phyloP scores from a whole-genome alignment of 2,113 vertebrate genomes.

The Lepus europaeus region DNA sequence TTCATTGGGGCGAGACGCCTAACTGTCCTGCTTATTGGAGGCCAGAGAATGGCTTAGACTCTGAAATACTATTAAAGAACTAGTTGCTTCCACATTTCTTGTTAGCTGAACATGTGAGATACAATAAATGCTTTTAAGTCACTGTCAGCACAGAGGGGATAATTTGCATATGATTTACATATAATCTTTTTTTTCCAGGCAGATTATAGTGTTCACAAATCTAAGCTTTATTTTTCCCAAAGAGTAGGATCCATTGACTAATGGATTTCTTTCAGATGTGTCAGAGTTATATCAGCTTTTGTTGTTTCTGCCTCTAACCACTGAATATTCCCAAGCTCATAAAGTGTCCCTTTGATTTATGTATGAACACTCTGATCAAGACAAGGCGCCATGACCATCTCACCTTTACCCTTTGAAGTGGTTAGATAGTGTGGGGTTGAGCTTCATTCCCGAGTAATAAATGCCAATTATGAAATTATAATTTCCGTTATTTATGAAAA shows the following conservation, averaged over 20 bases:
- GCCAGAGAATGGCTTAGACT: slow-evolving; percentile 54
- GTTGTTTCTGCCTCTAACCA: background rate
- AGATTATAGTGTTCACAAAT: slow-evolving; percentile 56
- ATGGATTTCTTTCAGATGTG: slow-evolving; percentile 29
- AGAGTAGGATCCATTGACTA: slow-evolving; percentile 36
- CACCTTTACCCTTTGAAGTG: slow-evolving; percentile 38
- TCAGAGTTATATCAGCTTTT: slow-evolving; percentile 17
- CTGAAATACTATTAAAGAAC: slow-evolving; percentile 55
- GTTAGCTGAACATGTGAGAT: slow-evolving; percentile 21
- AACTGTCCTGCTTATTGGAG: slow-evolving; percentile 17
- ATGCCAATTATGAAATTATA: slow-evolving; percentile 40
- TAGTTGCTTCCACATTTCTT: slow-evolving; percentile 19
- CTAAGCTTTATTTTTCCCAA: slow-evolving; percentile 45
- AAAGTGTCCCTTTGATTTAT: slow-evolving; percentile 45
- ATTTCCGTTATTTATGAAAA: slow-evolving; percentile 52
- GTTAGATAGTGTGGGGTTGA: background rate
- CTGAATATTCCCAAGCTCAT: slow-evolving; percentile 30
- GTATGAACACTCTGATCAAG: slow-evolving; percentile 53
- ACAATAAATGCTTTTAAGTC: slow-evolving; percentile 48
- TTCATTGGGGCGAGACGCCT: background rate
- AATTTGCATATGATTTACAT: slow-evolving; percentile 76
- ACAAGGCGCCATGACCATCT: background rate
- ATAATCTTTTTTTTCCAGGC: slow-evolving; percentile 52
- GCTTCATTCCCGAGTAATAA: background rate
- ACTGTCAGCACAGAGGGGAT: background rate